Evolutionary conservation across 1,140 invertebrate species (phyloP), one percentile per base, ranked within the genome.

Genomic region (Chelonus insularis): DNA sequence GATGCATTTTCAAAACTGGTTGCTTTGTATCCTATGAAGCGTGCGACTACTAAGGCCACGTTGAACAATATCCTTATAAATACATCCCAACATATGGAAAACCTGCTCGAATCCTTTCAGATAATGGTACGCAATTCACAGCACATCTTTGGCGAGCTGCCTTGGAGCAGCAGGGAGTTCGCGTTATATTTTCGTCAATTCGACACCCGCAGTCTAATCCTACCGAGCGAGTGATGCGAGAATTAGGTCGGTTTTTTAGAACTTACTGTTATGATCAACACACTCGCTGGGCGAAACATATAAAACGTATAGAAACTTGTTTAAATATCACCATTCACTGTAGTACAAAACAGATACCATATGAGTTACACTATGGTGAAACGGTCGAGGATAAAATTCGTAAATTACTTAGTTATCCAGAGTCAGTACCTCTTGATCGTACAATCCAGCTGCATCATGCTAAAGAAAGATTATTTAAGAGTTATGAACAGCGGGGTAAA

Each of bases 1-100:
- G 64, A 68, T 60, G 59, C 56, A 9, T 69, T 67, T 47, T 63
- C 64, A 0, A 69, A 69, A 60, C 34, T 59, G 1, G 56, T 68
- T 2, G 29, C 6, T 1, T 39, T 68, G 11, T 65, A 65, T 50
- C 57, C 60, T 0, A 23, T 68, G 39, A 59, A 60, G 34, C 54
- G 32, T 7, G 57, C 63, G 0, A 65, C 55, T 5, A 52, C 62
- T 4, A 9, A 20, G 18, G 57, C 41, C 23, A 32, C 29, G 1
- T 18, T 60, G 29, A 60, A 57, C 1, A 60, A 60, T 43, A 50
- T 68, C 41, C 12, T 32, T 25, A 60, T 16, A 39, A 60, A 36
- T 65, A 65, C 8, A 48, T 14, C 12, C n/a, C n/a, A n/a, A n/a
- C n/a, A n/a, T n/a, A 55, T 9, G 65, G 65, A 1, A 67, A 67